Conservation (phyloP, 2,113 vertebrate genomes). For the Semnornis frantzii region DNA sequence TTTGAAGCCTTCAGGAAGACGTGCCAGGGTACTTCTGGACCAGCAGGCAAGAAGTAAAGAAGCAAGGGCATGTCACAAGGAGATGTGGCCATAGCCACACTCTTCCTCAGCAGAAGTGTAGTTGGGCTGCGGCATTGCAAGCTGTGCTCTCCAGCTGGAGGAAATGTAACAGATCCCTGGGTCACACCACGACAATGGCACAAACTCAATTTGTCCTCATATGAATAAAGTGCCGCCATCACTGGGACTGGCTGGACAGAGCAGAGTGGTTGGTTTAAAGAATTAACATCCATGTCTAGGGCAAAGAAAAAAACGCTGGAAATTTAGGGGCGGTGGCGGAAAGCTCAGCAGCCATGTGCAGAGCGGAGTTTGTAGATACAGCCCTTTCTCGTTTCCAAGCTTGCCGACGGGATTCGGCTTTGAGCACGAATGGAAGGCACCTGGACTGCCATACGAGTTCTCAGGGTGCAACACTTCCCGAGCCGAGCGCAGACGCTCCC, state of each 20-base stretch:
- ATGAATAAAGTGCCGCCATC: not conserved
- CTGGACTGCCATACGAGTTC: rapidly evolving
- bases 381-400: not conserved
- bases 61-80: not conserved
- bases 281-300: not conserved
- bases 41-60: not conserved
- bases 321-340: not conserved
- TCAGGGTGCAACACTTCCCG: too few relatives aligned
- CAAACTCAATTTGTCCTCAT: not conserved
- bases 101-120: not conserved
- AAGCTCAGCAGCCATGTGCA: not conserved
- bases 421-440: not conserved
- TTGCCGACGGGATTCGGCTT: not conserved
- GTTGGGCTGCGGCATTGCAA: not conserved
- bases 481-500: rapidly evolving
- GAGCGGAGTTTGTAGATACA: not conserved
- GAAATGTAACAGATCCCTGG: not conserved
- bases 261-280: not conserved
- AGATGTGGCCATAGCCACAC: not conserved
- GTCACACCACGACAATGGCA: rapidly evolving
- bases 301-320: not conserved
- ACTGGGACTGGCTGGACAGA: not conserved
- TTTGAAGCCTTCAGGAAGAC: not conserved
- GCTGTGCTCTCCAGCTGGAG: not conserved
- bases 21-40: not conserved